Base-by-base conservation (phyloP, 2,888 invertebrate species). In the Unio delphinus region DNA sequence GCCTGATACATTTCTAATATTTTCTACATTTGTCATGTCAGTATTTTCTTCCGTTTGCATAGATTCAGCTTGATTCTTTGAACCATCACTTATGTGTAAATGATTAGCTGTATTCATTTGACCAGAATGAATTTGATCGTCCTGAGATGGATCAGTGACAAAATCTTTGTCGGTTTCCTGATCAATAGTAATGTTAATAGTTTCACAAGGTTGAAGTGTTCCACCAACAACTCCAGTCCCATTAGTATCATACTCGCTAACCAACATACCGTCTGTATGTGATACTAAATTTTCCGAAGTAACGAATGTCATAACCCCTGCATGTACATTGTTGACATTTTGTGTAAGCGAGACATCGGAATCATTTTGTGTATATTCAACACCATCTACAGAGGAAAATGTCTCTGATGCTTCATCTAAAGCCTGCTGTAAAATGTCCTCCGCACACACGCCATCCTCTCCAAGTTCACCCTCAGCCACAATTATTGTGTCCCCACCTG, bases 341-440 rank as follows among this genome's bases (percentile, higher is more conserved):
- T 59, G 59, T 15, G 15, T 45, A 15, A 45, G 45, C 3, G 45
- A 45, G 45, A 45, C 45, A 45, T 45, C 45, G 45, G 45, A 45
- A 45, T 45, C 45, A 45, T 45, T 45, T 45, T n/a, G 62, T 45
- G 45, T 45, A 45, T 45, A 45, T 26, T 76, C 69, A 20, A 76
- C 73, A 54, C 64, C 65, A 23, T 67, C 76, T 18, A 66, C 69
- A 65, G 65, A 64, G n/a, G 26, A 67, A 64, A 75, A 76, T 69
- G 69, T 73, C 65, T 76, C 79, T 28, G 82, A 74, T 15, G 85
- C 86, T 67, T 86, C 87, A 54, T 80, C 86, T 20, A 89, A 73
- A 26, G 88, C 88, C 74, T 86, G 84, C 57, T 85, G 85, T 45
- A 88, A 72, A 60, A 87, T 83, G 63, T 87, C 87, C 61, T 84